phyloP scores from a whole-genome alignment of 2,797 vertebrate species.

The Melanotaenia trifasciata region DNA sequence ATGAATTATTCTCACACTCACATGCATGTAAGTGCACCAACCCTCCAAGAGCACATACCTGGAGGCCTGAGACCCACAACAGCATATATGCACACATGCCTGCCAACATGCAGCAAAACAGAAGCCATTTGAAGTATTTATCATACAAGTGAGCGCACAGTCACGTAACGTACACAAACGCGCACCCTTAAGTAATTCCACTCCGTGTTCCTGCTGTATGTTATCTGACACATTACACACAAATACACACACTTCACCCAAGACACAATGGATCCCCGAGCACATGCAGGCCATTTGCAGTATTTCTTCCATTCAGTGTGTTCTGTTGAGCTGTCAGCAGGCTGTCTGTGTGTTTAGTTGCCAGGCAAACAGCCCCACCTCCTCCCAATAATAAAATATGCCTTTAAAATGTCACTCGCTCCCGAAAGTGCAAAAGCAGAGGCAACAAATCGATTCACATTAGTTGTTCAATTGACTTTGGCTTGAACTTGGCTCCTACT shows the following conservation, averaged over 20 bases:
- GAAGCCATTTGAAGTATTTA: constrained; percentile 47
- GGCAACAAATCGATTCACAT: constrained; percentile 87
- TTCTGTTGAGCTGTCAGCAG: constrained; percentile 76
- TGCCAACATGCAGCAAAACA: background rate
- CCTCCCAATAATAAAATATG: constrained; percentile 83
- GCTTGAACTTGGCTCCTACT: constrained; percentile 77
- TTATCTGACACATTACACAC: constrained; percentile 40
- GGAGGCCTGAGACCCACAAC: background rate
- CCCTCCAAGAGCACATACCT: background rate
- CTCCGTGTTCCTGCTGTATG: constrained; percentile 20
- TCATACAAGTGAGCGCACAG: constrained; percentile 20
- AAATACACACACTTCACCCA: constrained; percentile 45
- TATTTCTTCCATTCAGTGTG: constrained; percentile 74
- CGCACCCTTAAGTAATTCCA: constrained; percentile 12
- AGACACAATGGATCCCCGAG: constrained; percentile 53
- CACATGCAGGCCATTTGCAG: constrained; percentile 70
- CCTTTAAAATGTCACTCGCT: constrained; percentile 86
- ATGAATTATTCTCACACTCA: constrained; percentile 76
- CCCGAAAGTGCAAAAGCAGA: constrained; percentile 81
- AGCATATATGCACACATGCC: background rate
- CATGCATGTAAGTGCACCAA: constrained; percentile 5
- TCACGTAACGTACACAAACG: constrained; percentile 15
- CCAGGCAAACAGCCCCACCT: constrained; percentile 73
- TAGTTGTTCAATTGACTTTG: constrained; percentile 88
- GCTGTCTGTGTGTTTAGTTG: constrained; percentile 71